Evolutionary conservation across 2,113 vertebrate genomes (phyloP), one percentile per base, ranked within the genome.

Genomic region (Columba janthina): DNA sequence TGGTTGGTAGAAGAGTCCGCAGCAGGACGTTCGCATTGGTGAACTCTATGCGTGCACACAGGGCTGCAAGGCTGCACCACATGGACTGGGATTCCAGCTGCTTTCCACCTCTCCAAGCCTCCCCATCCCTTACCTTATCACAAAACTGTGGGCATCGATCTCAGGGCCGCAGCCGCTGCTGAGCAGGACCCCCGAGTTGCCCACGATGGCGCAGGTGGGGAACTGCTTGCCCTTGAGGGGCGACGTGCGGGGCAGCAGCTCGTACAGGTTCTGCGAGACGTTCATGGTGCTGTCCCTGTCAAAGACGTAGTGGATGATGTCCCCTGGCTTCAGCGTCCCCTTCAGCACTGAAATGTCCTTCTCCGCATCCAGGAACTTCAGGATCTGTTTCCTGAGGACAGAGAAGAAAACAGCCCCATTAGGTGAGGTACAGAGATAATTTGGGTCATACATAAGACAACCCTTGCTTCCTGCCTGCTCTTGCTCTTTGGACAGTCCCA

Each of bases 251-350:
- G 99, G 99, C 64, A 99, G 95, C n/a, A 99, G 99, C 78, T 98
- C 98, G 2, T 99, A 99, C 73, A 99, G 98, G 97, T 99, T 99
- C 92, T 99, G 98, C 0, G 99, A 99, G 74, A 99, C 98, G 10
- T 99, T 99, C 96, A 99, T 99, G 42, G 99, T 99, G 98, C 99
- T 99, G 96, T 99, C 99, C 76, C 99, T 98, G 97, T 99, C 99
- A 81, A 99, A 99, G 54, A 99, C 98, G 2, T 99, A 99, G 96
- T 99, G 99, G 96, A 99, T 98, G 70, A 99, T 96, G 78, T 99
- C 99, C 31, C 99, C 99, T 0, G 98, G 98, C 95, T 99, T 99
- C 97, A 99, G 98, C 0, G 98, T 99, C 70, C 99, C 99, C 97
- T 99, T 99, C 61, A 99, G 98, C 90, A 99, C 99, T 0, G 99